These are phyloP conservation scores for Oscheius sp. DNA, from an alignment of 2,888 invertebrate genomes.

Conservation along the genomic window DNA sequence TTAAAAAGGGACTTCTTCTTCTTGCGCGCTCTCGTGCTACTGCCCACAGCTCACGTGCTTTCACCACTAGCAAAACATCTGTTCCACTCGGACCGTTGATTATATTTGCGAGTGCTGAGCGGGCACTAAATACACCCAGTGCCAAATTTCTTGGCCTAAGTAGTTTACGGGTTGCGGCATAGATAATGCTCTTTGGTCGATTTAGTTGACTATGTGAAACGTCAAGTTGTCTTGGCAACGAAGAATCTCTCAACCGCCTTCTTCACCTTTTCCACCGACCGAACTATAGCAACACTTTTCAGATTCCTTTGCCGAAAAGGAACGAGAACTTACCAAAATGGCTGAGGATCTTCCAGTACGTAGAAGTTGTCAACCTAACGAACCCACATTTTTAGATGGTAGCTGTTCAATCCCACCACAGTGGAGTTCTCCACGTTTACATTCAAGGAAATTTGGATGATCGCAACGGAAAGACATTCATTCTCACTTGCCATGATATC, in stretches of 20 bases:
- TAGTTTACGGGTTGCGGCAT: background rate
- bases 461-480: slow-evolving; percentile 81
- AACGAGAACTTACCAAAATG: slow-evolving; percentile 33
- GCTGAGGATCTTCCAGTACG: slow-evolving; percentile 29
- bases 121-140: slow-evolving; percentile 13
- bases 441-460: slow-evolving; percentile 63
- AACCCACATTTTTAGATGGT: slow-evolving; percentile 49
- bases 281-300: slow-evolving; percentile 8
- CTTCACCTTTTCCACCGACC: background rate
- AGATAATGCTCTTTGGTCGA: background rate
- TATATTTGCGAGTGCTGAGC: slow-evolving; percentile 30
- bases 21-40: slow-evolving; percentile 1
- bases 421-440: slow-evolving; percentile 57
- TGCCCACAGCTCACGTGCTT: slow-evolving; percentile 11
- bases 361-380: background rate
- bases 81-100: slow-evolving; percentile 26
- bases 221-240: slow-evolving; percentile 18
- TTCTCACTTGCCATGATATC: slow-evolving; percentile 89
- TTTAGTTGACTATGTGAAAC: background rate
- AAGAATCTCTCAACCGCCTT: slow-evolving; percentile 1
- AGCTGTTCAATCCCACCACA: slow-evolving; percentile 58
- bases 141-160: slow-evolving; percentile 11
- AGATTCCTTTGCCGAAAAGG: slow-evolving; percentile 27
- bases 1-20: slow-evolving; percentile 2
- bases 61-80: slow-evolving; percentile 29